Base-by-base conservation (phyloP, 2,888 invertebrate genomes). In the Amphiduros pacificus region DNA sequence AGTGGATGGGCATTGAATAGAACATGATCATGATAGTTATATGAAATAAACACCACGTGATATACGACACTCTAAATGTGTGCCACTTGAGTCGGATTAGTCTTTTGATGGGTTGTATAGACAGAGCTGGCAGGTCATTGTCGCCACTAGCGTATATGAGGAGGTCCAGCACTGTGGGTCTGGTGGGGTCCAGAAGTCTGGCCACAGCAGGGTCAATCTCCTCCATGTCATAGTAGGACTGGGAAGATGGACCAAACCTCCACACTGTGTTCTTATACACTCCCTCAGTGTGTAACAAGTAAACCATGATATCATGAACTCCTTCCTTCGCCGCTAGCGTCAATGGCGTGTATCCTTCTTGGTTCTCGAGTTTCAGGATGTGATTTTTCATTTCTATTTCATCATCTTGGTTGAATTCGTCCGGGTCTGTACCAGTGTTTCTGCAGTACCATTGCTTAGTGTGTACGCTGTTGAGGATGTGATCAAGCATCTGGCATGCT, bases 11-110 rank as follows among this genome's bases (percentile, higher is more conserved):
- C 22, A 44, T 44, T 6, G n/a, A 44, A 17, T 20, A 44, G n/a
- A n/a, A 56, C 17, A 49, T 11, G 11, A 56, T 31, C 56, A 56
- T 56, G 48, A 44, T 17, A 9, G 28, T 2, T 4, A 56, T 11
- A 29, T 56, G 56, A 22, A 27, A 44, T 2, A 48, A 17, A 9
- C 29, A 41, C 56, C 56, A 56, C 11, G 29, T 20, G 20, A 22
- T n/a, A n/a, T 44, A 48, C 28, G 44, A 20, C 3, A 56, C 3
- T 27, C 48, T 24, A 31, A 27, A 41, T 24, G 29, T 29, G 26
- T 48, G 14, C 56, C 56, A 56, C 28, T 31, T 44, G 22, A 27
- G 20, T 1, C 20, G 22, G 4, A 44, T n/a, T 22, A 44, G n/a
- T 17, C 22, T 44, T 17, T 44, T 44, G 5, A 44, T 44, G 44